Evolutionary conservation across 2,113 vertebrate species (phyloP), one percentile per base, ranked within the genome.

Genomic region (Hystrix cristata): DNA sequence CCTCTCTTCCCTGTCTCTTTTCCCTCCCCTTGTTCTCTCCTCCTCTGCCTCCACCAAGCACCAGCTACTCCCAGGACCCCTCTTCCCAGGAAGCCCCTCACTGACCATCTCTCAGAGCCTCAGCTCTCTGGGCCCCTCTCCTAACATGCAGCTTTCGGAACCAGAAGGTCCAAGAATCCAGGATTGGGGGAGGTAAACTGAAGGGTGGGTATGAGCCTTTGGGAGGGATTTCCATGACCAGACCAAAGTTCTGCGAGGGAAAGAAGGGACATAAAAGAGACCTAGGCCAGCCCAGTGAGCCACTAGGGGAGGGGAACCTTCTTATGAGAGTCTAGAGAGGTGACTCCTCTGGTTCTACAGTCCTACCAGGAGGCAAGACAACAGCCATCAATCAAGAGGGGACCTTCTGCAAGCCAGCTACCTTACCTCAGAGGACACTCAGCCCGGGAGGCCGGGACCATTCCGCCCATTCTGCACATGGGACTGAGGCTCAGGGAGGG

Each of bases 41-140:
- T 79, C 88, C 81, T 57, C 90, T 62, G 79, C 95, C 76, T 90
- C 92, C 85, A 87, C 87, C 87, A 64, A 72, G 84, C 95, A 84
- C 90, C 72, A 10, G 94, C 90, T 97, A 96, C 43, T 96, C 69
- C 48, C 3, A 14, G 82, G 48, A 96, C 92, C 86, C 81, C 23
- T 82, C 67, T 19, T 81, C 55, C 88, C 51, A 76, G 16, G 0
- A 23, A 53, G 18, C 69, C 34, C 62, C 71, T 48, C 55, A 64
- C 19, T 48, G 87, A 46, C 34, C 71, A 64, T 55, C 34, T 76
- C 72, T 31, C 87, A 71, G 60, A 65, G 72, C 82, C 74, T 78
- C 31, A 51, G 48, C 2, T 38, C 86, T 67, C 69, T 25, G 9
- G 16, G n/a, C 3, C 74, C 67, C 43, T 65, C 29, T 91, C 34